Percentiles rank a stretch among this genome's conserved stretches.
Evolutionary conservation across 2,113 vertebrate species (phyloP).

Genomic region (Myanophis thanlyinensis): DNA sequence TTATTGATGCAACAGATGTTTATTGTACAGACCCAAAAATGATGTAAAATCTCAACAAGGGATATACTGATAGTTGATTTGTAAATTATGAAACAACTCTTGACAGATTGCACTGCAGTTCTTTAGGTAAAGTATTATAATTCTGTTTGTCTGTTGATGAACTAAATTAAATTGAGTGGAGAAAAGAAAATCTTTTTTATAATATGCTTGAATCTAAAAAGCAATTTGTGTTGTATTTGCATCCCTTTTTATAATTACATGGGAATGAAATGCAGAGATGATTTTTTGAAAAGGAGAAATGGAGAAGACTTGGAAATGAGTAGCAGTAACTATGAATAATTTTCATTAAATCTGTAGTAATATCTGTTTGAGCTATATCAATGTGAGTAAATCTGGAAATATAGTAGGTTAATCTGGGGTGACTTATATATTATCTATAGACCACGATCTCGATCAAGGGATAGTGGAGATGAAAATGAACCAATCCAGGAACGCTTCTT

Average conservation of each 20-base stretch:
- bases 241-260: neutral
- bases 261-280: neutral
- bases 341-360: neutral
- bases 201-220: neutral
- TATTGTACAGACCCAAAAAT: neutral
- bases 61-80: neutral
- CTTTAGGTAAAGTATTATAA: neutral
- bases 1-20: neutral
- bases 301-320: neutral
- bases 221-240: neutral
- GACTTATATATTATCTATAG: slow-evolving; percentile 68
- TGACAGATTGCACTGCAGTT: neutral
- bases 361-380: neutral
- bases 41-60: neutral
- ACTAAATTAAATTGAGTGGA: neutral
- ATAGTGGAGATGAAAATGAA: slow-evolving; percentile 94
- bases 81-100: neutral
- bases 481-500: slow-evolving; percentile 98
- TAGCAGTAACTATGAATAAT: neutral
- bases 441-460: slow-evolving; percentile 92
- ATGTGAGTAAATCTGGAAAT: neutral
- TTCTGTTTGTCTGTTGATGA: neutral
- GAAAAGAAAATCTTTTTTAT: neutral
- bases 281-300: neutral
- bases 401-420: neutral